Evolutionary conservation across 2,113 vertebrate species (phyloP).

Genomic region (Mobula hypostoma): DNA sequence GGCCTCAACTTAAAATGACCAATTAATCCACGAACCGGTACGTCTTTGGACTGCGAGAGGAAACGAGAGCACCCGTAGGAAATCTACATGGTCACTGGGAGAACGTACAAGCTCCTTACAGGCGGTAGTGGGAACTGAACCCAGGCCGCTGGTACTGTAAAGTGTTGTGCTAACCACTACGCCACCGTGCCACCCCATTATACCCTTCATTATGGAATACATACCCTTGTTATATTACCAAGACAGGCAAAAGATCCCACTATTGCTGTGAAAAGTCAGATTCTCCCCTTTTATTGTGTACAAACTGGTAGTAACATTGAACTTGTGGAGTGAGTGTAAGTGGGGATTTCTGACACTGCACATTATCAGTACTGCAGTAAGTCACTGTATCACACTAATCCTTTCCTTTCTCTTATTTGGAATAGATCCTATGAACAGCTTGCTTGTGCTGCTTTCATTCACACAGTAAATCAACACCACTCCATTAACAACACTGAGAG

Average conservation of each 20-base stretch:
- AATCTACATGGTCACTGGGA: too few species aligned
- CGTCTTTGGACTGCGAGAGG: too few species aligned
- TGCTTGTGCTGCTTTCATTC: slow-evolving; percentile 78
- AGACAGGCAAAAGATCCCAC: background rate
- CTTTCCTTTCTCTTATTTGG: slow-evolving; percentile 31
- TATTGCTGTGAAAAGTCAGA: background rate
- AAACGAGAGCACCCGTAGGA: too few species aligned
- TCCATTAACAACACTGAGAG: slow-evolving; percentile 90
- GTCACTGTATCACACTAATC: slow-evolving; percentile 19
- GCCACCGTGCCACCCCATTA: too few species aligned
- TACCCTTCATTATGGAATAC: too few species aligned
- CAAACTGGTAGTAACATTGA: background rate
- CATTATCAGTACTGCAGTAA: slow-evolving; percentile 18
- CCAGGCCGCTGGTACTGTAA: too few species aligned
- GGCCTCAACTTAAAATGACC: too few species aligned
- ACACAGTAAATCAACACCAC: slow-evolving; percentile 83
- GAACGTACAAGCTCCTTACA: too few species aligned
- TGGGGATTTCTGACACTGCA: background rate
- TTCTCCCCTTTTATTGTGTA: background rate
- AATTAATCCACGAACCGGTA: too few species aligned
- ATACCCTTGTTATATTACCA: too few species aligned
- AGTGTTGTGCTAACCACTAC: too few species aligned
- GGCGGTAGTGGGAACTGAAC: too few species aligned
- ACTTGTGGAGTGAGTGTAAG: background rate
- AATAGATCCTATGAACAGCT: slow-evolving; percentile 64